Evolutionary conservation across 1,140 invertebrate genomes (phyloP), one percentile per base, ranked within the genome.

Genomic region (Leguminivora glycinivorella): DNA sequence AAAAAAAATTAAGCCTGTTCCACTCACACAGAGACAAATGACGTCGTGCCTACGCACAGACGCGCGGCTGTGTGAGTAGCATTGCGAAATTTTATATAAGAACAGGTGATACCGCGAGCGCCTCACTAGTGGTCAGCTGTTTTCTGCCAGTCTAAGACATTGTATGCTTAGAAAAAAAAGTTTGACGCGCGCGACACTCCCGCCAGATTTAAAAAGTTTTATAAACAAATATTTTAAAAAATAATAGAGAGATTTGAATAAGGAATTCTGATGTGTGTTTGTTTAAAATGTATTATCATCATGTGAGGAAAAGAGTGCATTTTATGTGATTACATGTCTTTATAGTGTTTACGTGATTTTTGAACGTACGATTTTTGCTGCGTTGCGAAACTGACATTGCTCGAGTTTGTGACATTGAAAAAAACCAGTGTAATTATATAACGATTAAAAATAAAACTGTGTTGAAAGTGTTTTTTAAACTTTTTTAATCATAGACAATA

Each of bases 1-100:
- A 5, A 24, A 26, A 26, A 58, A 17, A 63, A 7, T 63, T 17
- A 56, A 25, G 19, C 24, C 9, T 4, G 52, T 31, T 26, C 58
- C 58, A 29, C 24, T n/a, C 58, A 24, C 58, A 29, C 58, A 63
- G 29, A 60, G 25, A 17, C 6, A 5, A 63, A 34, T 63, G 58
- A 63, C 58, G 58, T 63, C 6, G 12, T 29, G 12, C 58, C 19
- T 63, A 63, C 58, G 58, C 58, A 29, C 1, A 6, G 24, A 4
- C 26, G 14, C 26, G 26, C 58, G 14, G 0, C n/a, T 29, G 58
- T 63, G 58, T 34, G 58, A n/a, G 58, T 31, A 26, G 24, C 26
- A 10, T 29, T 63, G 58, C 58, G 26, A 63, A 63, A 63, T 63
- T 63, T 63, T 63, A 63, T 63, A 63, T 63, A 63, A 63, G 58